Percentiles rank a stretch among this genome's conserved stretches.
Evolutionary conservation across 1,140 invertebrate genomes (phyloP).

Genomic region (Pseudobourletiella spinata): DNA sequence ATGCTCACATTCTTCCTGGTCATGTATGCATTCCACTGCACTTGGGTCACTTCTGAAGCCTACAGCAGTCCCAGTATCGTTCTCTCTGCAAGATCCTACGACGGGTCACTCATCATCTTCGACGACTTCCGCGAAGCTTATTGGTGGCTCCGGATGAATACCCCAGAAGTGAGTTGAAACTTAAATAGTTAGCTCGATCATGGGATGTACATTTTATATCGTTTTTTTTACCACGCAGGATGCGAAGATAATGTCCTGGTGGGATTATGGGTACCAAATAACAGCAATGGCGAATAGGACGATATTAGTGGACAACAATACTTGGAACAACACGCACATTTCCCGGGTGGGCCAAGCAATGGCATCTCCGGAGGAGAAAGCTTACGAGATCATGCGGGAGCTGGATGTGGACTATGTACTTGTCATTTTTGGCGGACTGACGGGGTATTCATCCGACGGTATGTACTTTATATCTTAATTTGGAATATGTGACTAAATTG

Average conservation of each 20-base stretch:
- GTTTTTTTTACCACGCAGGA: slow-evolving; percentile 43
- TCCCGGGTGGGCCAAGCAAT: slow-evolving; percentile 94
- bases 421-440: slow-evolving; percentile 95
- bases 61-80: slow-evolving; percentile 97
- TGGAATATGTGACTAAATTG: too few relatives aligned
- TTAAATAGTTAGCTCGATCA: not conserved
- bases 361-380: slow-evolving; percentile 91
- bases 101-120: slow-evolving; percentile 91
- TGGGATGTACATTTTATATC: not conserved
- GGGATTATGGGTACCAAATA: slow-evolving; percentile 99
- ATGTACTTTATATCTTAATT: slow-evolving; percentile 31
- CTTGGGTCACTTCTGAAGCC: slow-evolving; percentile 98
- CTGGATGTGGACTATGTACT: slow-evolving; percentile 96
- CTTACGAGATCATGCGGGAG: slow-evolving; percentile 95
- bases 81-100: slow-evolving; percentile 84
- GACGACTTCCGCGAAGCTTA: slow-evolving; percentile 98
- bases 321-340: slow-evolving; percentile 99
- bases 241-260: slow-evolving; percentile 97
- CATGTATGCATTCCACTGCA: slow-evolving; percentile 92
- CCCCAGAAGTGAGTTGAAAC: slow-evolving; percentile 47
- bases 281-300: slow-evolving; percentile 98
- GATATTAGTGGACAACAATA: slow-evolving; percentile 98
- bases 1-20: slow-evolving; percentile 77
- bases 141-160: slow-evolving; percentile 96
- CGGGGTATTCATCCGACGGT: slow-evolving; percentile 97